Conservation (phyloP, 2,113 vertebrate genomes). For the Glareola pratincola region DNA sequence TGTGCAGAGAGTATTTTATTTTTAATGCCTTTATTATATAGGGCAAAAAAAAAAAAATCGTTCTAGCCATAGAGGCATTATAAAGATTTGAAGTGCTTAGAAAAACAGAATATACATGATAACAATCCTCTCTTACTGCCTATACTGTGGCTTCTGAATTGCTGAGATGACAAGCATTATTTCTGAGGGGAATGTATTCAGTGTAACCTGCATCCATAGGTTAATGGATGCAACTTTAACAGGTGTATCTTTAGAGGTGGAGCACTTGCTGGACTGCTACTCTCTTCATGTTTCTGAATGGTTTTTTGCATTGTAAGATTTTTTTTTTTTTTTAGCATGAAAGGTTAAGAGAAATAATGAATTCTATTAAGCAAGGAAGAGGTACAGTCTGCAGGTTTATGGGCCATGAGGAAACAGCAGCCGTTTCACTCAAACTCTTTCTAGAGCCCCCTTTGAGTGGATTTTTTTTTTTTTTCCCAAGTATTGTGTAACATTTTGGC, state of each 20-base stretch:
- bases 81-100: background rate
- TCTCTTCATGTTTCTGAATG: background rate
- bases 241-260: background rate
- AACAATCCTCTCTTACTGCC: background rate
- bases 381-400: background rate
- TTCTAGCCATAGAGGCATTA: background rate
- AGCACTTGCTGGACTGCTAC: background rate
- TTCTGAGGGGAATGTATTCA: background rate
- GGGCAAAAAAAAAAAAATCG: fast-evolving
- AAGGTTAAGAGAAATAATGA: background rate
- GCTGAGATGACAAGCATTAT: background rate
- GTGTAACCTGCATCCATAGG: background rate
- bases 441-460: background rate
- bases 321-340: background rate
- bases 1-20: background rate
- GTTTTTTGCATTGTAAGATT: background rate
- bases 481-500: background rate
- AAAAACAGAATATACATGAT: background rate
- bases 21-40: background rate
- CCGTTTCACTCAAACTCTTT: background rate
- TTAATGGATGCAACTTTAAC: background rate
- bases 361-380: background rate
- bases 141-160: background rate
- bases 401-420: background rate
- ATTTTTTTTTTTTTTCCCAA: background rate